Base-by-base conservation (phyloP, 2,113 vertebrate species). In the Albula glossodonta region DNA sequence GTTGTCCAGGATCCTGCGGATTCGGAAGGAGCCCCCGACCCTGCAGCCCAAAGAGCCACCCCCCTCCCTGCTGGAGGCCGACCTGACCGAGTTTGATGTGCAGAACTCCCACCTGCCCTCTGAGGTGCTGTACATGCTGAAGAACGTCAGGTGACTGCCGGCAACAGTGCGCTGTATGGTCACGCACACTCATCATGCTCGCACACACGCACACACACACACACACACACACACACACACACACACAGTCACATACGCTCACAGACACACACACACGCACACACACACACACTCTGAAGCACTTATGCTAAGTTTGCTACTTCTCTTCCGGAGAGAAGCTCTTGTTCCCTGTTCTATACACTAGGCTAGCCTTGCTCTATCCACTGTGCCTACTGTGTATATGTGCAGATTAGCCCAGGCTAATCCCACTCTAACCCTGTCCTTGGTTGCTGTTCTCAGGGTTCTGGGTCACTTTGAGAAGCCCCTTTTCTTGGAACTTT, bases 401-500 rank as follows among this genome's bases (percentile, higher is more conserved):
- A 41, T 41, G 31, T 41, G 31, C 31, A 41, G 31, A 41, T 41
- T 41, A 41, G 31, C 31, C 31, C 31, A 41, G 31, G 31, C 31
- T 41, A 41, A 41, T 41, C 31, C 31, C 31, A 2, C 70, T 8
- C 70, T 74, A 74, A 74, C n/a, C 31, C 48, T 50, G 22, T 41
- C 10, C 49, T 51, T 13, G 51, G 3, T 1, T 31, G n/a, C 80
- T 57, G 31, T 41, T 41, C 90, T 19, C 91, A 99, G 98, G 93
- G 98, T 99, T 22, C 95, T 99, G 53, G 98, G 98, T 7, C 98
- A 99, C 94, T 99, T 99, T 92, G 98, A 99, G 92, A 99, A 99
- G 89, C 98, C 98, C 0, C 93, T 99, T 51, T 99, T 99, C 91
- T 94, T 99, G 88, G 98, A 99, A 83, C 93, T 99, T 78, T 99